These are phyloP conservation scores for Monoplex corrugatus DNA, from an alignment of 2,888 invertebrate genomes.

Conservation along the genomic window DNA sequence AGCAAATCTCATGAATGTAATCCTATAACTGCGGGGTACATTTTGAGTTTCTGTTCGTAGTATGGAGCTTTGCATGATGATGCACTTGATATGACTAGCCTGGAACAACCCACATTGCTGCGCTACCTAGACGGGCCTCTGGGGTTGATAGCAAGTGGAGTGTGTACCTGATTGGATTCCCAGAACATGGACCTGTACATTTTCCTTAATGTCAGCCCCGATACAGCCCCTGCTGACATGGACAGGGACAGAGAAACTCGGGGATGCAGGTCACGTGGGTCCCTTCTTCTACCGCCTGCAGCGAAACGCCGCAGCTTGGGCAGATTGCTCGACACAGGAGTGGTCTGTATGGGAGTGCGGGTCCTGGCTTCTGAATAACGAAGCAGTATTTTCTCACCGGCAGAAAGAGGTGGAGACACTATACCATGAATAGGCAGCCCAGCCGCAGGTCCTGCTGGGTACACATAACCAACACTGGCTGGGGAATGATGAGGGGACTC, in stretches of 20 bases:
- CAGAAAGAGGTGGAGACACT: background rate
- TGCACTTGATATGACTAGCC: no score
- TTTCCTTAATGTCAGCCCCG: conserved; percentile 8
- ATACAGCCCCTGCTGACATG: conserved; percentile 9
- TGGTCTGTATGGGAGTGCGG: background rate
- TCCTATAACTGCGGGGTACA: no score
- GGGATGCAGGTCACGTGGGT: background rate
- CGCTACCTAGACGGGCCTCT: conserved; percentile 35
- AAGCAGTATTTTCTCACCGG: conserved; percentile 62
- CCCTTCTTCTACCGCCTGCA: background rate
- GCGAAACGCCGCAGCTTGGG: conserved; percentile 33
- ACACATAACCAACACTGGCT: background rate
- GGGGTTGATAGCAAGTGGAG: conserved; percentile 7
- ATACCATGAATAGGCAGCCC: conserved; percentile 9
- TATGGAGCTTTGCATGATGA: no score
- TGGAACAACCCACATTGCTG: background rate
- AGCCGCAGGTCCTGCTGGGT: conserved; percentile 21
- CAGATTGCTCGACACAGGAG: background rate
- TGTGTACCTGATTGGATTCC: background rate
- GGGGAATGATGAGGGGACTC: background rate
- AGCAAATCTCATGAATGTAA: no score
- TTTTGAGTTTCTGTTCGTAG: no score
- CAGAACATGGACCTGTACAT: background rate
- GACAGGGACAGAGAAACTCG: conserved; percentile 31
- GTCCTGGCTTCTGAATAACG: conserved; percentile 69